Conservation (phyloP, 2,797 vertebrate genomes). For the Chiroxiphia lanceolata region DNA sequence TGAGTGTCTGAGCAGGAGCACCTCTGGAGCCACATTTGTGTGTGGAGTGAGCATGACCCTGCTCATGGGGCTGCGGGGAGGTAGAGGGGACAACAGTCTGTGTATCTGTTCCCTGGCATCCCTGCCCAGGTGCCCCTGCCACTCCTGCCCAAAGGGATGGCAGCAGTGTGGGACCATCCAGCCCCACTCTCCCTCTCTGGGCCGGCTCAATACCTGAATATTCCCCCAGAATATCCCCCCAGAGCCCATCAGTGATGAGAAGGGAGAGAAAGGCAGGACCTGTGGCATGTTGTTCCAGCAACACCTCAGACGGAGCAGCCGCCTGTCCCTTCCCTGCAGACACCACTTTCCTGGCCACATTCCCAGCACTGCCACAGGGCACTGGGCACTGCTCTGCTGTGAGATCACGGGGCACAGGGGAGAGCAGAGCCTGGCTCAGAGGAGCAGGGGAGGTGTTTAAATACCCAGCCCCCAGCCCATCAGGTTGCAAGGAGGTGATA, state of each 20-base stretch:
- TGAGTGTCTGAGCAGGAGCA: neutral
- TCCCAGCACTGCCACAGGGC: neutral
- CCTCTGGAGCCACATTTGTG: neutral
- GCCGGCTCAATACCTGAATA: neutral
- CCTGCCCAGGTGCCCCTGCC: fast-evolving
- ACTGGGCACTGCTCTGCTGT: neutral
- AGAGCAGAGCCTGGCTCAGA: neutral
- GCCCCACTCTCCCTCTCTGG: neutral
- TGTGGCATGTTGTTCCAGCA: neutral
- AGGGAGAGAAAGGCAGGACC: neutral
- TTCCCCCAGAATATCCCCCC: neutral
- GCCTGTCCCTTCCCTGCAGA: neutral
- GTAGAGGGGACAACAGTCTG: fast-evolving
- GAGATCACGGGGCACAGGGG: fast-evolving
- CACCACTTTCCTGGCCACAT: neutral
- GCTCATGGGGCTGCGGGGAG: fast-evolving
- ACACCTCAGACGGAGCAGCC: fast-evolving
- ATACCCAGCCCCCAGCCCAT: neutral
- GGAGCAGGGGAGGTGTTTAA: neutral
- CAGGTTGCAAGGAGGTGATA: neutral
- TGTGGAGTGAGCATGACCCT: neutral
- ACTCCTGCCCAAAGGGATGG: neutral
- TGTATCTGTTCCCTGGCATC: neutral
- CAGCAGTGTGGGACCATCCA: neutral
- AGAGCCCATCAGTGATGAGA: neutral